Base-by-base conservation (phyloP, 2,113 vertebrate genomes). In the Sinocyclocheilus grahami region DNA sequence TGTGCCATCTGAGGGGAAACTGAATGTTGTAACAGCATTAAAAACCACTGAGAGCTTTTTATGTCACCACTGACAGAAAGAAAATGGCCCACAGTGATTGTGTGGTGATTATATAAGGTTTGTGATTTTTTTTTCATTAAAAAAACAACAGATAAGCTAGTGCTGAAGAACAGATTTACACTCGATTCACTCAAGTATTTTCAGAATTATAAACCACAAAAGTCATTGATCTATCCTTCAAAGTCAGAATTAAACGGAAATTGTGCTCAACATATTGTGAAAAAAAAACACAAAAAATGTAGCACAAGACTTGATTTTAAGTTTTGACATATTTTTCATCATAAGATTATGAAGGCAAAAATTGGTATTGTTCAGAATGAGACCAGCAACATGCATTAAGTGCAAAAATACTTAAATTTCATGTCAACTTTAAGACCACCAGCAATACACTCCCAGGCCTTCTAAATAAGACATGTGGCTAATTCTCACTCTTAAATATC, bases 1-100 rank as follows among this genome's bases (percentile, higher is more conserved):
- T 77, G 74, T 77, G 46, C n/a, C 6, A 53, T 77, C 74, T 46
- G 71, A 46, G 9, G 71, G 71, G 71, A 74, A 74, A 74, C 71
- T 42, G 37, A n/a, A 46, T n/a, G 20, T n/a, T 46, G 71, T 74
- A 74, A 74, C 18, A 74, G 37, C 37, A 74, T 74, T 74, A 46
- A 46, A 74, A 46, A 48, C 37, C 10, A 74, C 71, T 42, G 37
- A 74, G 71, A 74, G 37, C 37, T 74, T 74, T 74, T 74, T 39
- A 27, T 74, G 71, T 74, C 71, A 46, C 37, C 37, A 46, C 37
- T 46, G 71, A 74, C 37, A 74, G 5, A 74, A 74, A 39, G 20
- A 74, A 74, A 74, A 42, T 46, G 37, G 71, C 39, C 46, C 69
- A 42, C 71, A 39, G 65, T 22, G 9, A 42, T 74, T 74, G 67